Evolutionary conservation across 2,113 vertebrate genomes (phyloP).

Genomic region (Sander lucioperca): DNA sequence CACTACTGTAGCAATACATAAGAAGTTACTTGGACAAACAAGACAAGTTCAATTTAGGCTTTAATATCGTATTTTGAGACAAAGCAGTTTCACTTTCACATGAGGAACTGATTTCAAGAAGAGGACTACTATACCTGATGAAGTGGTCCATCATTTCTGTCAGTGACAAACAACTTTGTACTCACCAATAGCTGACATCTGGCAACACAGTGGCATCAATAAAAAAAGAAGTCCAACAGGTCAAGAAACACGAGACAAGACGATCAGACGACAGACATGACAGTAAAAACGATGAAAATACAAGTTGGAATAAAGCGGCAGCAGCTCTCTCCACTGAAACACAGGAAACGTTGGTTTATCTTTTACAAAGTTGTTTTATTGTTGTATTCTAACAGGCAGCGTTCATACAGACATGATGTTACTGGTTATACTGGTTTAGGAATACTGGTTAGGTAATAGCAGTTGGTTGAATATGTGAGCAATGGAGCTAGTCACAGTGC

Average conservation of each 20-base stretch:
- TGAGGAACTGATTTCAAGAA: no score
- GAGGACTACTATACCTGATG: no score
- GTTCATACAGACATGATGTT: conserved; percentile 3
- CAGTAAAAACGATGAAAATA: background rate
- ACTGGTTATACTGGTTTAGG: conserved; percentile 35
- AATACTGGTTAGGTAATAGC: conserved; percentile 7
- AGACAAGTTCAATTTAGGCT: no score
- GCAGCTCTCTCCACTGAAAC: background rate
- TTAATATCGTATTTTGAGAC: no score
- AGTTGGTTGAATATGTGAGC: background rate
- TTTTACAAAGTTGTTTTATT: conserved; percentile 45
- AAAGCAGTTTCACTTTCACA: no score
- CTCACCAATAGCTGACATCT: no score
- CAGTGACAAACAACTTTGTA: no score
- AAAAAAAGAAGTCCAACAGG: no score
- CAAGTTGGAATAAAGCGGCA: background rate
- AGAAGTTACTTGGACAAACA: no score
- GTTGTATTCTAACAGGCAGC: background rate
- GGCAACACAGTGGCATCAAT: no score
- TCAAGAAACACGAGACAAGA: background rate
- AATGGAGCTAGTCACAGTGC: conserved; percentile 14
- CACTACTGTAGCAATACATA: no score
- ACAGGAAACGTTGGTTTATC: background rate
- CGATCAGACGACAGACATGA: background rate
- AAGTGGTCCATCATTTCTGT: no score